These are phyloP conservation scores for Cydia fagiglandana DNA, from an alignment of 1,140 invertebrate species.

Conservation along the genomic window DNA sequence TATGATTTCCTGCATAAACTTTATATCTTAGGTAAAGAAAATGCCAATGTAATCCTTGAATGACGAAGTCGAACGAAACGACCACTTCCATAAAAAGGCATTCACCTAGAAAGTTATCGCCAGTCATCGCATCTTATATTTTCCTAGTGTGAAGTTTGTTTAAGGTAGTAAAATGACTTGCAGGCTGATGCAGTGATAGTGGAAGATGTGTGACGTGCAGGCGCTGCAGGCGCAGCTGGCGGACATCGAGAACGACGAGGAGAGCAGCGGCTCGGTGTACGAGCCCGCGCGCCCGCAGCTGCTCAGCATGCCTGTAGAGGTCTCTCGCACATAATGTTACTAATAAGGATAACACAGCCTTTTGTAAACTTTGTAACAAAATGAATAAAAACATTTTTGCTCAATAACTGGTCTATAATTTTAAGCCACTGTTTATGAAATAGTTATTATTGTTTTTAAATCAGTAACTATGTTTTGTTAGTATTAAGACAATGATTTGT, in stretches of 20 bases:
- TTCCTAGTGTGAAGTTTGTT: background rate
- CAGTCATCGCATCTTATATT: conserved; percentile 6
- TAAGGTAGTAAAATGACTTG: background rate
- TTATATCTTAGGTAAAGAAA: background rate
- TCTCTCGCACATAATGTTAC: conserved; percentile 24
- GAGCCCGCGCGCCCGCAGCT: conserved; percentile 50
- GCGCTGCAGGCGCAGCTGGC: conserved; percentile 51
- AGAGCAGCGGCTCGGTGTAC: conserved; percentile 37
- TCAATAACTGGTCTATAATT: too few relatives aligned
- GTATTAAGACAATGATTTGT: conserved; percentile 8
- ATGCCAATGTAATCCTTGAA: background rate
- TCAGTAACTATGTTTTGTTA: background rate
- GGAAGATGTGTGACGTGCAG: conserved; percentile 61
- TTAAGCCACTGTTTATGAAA: too few relatives aligned
- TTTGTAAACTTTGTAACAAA: too few relatives aligned
- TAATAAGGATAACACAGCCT: too few relatives aligned
- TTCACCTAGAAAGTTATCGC: conserved; percentile 15
- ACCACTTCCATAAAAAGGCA: conserved; percentile 33
- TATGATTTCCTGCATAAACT: background rate
- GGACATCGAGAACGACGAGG: conserved; percentile 44
- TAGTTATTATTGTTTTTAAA: background rate
- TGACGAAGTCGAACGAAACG: background rate
- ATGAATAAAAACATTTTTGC: too few relatives aligned
- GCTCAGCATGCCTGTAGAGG: conserved; percentile 67
- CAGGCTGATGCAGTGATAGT: conserved; percentile 10